Evolutionary conservation across 2,113 vertebrate genomes (phyloP).

Genomic region (Brachypteracias leptosomus): DNA sequence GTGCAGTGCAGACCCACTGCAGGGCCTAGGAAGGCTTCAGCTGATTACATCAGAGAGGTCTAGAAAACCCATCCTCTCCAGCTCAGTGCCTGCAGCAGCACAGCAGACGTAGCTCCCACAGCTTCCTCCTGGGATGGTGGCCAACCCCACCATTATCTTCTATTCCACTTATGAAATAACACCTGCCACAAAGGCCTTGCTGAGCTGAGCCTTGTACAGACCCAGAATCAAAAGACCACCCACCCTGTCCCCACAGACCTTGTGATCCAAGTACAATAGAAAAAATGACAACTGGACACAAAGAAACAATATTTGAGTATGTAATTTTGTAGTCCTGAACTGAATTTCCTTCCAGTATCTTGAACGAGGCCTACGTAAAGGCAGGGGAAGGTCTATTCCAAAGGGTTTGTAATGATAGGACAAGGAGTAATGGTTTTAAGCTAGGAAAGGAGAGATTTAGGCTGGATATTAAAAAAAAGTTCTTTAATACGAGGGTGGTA

Average conservation of each 20-base stretch:
- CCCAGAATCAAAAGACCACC: neutral
- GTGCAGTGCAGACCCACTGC: neutral
- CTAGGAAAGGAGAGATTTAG: too few relatives aligned
- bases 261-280: neutral
- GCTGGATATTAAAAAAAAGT: too few relatives aligned
- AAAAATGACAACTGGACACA: neutral
- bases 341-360: too few relatives aligned
- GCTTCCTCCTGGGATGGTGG: neutral
- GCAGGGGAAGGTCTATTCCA: too few relatives aligned
- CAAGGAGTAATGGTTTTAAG: too few relatives aligned
- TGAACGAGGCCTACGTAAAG: too few relatives aligned
- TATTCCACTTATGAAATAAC: neutral
- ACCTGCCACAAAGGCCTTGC: neutral
- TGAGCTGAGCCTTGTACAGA: neutral
- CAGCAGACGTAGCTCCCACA: neutral
- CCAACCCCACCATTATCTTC: rapidly evolving
- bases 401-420: too few relatives aligned
- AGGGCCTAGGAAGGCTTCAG: neutral
- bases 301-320: neutral
- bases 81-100: neutral
- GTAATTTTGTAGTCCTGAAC: neutral
- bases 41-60: neutral
- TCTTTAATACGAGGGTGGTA: too few relatives aligned
- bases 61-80: neutral
- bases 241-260: neutral